Evolutionary conservation across 2,113 vertebrate genomes (phyloP).

Genomic region (Abramis brama): DNA sequence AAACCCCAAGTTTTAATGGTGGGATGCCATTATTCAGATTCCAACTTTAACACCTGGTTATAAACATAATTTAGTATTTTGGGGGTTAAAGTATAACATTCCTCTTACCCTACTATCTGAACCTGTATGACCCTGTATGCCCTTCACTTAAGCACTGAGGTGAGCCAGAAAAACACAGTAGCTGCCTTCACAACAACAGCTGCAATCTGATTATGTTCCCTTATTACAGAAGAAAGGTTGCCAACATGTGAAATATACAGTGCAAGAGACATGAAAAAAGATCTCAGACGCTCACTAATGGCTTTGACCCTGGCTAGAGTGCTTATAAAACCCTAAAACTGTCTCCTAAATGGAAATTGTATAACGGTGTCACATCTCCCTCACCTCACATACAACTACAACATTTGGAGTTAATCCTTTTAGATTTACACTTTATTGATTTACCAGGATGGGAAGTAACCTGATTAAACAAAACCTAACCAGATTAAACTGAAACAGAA

Average conservation of each 20-base stretch:
- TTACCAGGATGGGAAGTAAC: slow-evolving; percentile 22
- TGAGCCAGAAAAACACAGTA: slow-evolving; percentile 41
- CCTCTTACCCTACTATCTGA: not conserved
- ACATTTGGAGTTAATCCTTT: slow-evolving; percentile 23
- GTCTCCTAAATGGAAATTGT: slow-evolving; percentile 46
- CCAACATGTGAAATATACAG: slow-evolving; percentile 46
- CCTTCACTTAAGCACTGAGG: slow-evolving; percentile 7
- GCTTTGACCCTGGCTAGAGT: slow-evolving; percentile 24
- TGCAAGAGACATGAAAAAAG: slow-evolving; percentile 51
- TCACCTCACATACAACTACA: slow-evolving; percentile 20
- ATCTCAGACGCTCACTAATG: slow-evolving; percentile 24
- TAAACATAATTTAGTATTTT: slow-evolving; percentile 4
- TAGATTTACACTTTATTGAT: slow-evolving; percentile 33
- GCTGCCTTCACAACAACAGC: slow-evolving; percentile 8
- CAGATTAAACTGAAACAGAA: slow-evolving; percentile 2
- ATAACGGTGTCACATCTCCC: slow-evolving; percentile 1
- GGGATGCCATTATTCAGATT: too few relatives aligned
- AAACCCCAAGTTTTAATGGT: not conserved
- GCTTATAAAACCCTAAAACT: slow-evolving; percentile 37
- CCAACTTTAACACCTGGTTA: not conserved
- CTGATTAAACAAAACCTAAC: slow-evolving; percentile 17
- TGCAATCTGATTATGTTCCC: slow-evolving; percentile 47
- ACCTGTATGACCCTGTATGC: not conserved
- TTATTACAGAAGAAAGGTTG: slow-evolving; percentile 56
- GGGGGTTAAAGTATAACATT: not conserved